Evolutionary conservation across 92 coral and sea anemone species (phyloP), one percentile per base, ranked within the genome.

Genomic region (Porites divaricata): DNA sequence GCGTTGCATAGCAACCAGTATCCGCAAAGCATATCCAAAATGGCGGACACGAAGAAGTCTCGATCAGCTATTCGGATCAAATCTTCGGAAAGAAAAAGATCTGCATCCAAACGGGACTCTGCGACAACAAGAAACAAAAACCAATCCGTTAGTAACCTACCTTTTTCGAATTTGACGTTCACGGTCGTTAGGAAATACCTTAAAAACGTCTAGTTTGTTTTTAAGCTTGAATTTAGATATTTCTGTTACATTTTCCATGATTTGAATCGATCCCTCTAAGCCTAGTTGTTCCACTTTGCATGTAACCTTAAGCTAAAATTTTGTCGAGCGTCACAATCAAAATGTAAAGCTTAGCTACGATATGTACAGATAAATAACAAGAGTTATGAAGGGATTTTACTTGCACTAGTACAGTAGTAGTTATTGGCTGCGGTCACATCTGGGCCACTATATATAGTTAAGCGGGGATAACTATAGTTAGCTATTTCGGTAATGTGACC

Each of bases 1-100:
- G 49, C 4, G 95, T 94, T 83, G 95, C 98, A 66, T 91, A 87
- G 98, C 98, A 94, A 94, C 98, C 63, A 53, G 67, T 74, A 28
- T 77, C 54, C 7, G 51, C 41, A 21, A 54, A 17, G 76, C 16
- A 25, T 58, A 25, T 58, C 24, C 72, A 53, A 94, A 53, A 94
- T 94, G 98, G 95, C 95, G 87, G 95, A 94, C 68, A 61, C 79
- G 71, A 94, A 84, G 83, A 94, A 94, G 89, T 90, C 87, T 80
- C 92, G 98, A 79, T 94, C 98, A 45, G 95, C 87, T 35, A 92
- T 92, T 85, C 91, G 98, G 83, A 89, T 92, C 70, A 94, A 94
- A 85, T 94, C 98, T 62, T 94, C 98, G 20, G 98, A 94, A 59
- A 82, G 95, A 50, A 85, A 77, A 21, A 92, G 70, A 62, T 89